A percentile compares a stretch with the other conserved stretches of the same genome.
These are phyloP conservation scores for Morinoia aosen DNA, from an alignment of 2,888 invertebrate species.

Conservation along the genomic window DNA sequence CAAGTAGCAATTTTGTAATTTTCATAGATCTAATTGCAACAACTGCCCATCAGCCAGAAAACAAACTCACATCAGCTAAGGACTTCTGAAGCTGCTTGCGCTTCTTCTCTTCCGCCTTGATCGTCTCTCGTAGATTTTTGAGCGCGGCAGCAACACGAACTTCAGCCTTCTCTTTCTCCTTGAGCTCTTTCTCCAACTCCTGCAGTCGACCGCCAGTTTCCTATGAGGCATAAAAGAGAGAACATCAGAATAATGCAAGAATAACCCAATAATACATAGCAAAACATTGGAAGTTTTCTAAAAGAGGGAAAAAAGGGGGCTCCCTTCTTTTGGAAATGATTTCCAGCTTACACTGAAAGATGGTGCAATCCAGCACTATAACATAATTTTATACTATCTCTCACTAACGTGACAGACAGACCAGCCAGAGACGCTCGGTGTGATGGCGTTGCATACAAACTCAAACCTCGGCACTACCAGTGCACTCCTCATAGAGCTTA, in stretches of 20 bases:
- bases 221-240: constrained; percentile 72
- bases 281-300: background rate
- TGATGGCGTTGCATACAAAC: background rate
- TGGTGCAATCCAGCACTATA: too few species aligned
- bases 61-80: constrained; percentile 76
- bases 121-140: constrained; percentile 78
- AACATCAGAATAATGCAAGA: background rate
- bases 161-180: constrained; percentile 79
- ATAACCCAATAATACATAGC: background rate
- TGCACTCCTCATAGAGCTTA: background rate
- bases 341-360: too few species aligned
- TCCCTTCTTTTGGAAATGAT: background rate
- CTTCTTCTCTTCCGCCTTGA: constrained; percentile 80
- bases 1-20: background rate
- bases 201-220: constrained; percentile 79
- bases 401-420: background rate
- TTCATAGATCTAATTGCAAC: background rate
- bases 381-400: background rate
- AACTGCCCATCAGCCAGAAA: background rate
- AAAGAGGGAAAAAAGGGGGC: background rate
- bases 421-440: background rate
- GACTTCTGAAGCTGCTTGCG: constrained; percentile 79
- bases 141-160: constrained; percentile 78
- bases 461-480: background rate
- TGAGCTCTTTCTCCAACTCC: constrained; percentile 78